Base-by-base conservation (phyloP, 1,140 invertebrate species). In the Drosophila paulistorum region DNA sequence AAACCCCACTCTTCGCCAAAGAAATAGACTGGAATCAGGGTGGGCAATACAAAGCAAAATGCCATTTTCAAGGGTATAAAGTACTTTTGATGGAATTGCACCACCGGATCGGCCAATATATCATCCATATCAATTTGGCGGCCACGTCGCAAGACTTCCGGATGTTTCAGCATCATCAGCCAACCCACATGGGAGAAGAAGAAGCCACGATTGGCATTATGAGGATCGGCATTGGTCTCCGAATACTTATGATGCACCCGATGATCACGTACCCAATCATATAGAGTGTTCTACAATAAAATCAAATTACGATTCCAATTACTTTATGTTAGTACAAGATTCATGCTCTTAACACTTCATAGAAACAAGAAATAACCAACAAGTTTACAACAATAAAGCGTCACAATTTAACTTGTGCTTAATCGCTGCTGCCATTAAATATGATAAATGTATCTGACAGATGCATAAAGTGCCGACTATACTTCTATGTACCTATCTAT, bases 121-220 rank as follows among this genome's bases (percentile, higher is more conserved):
- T 99, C 98, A 17, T 93, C 94, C 92, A 98, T 94, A 91, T 98
- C 96, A 10, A 98, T 93, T 67, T 94, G 93, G 14, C 93, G 93
- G 5, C 97, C 97, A 79, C 95, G 95, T 20, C 91, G 93, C 20
- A 95, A 93, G 0, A 98, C 96, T 65, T 97, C 95, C 0, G 96
- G 96, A 92, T 98, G 97, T 92, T 98, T 98, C 60, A 94, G 94
- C 93, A 95, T 94, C 94, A 97, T 94, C 75, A 98, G 93, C 98
- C 97, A 98, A 1, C 97, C 97, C 33, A 98, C 95, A 81, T 98
- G 97, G 0, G 97, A 93, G 92, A 98, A 98, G 93, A 98, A 98
- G 92, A 98, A 98, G 0, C 97, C 98, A n/a, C 97, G 93, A 45
- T 95, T 95, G 6, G 95, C 95, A 87, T 98, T 96, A 87, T 98